Evolutionary conservation across 1,140 invertebrate species (phyloP), one percentile per base, ranked within the genome.

Genomic region (Drosophila seguyi): DNA sequence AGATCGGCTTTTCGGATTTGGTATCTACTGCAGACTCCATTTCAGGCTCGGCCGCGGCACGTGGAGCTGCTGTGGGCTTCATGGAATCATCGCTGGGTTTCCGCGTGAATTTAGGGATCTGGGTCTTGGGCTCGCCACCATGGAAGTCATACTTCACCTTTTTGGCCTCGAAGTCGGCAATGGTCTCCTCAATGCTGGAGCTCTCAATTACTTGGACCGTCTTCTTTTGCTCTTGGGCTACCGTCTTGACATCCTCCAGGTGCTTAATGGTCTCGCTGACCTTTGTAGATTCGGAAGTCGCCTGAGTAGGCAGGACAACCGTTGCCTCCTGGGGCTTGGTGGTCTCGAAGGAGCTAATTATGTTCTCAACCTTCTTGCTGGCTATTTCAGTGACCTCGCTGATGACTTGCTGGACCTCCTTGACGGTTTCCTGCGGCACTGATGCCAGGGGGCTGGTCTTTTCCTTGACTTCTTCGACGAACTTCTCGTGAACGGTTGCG

Each of bases 151-250:
- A 92, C 41, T 78, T 90, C 0, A 92, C 90, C 27, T 92, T 90
- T 27, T 91, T 92, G 16, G 91, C 90, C 45, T 92, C 91, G 8
- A 92, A 92, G 7, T 92, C 91, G 4, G 91, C 90, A 42, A 92
- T 92, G 62, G 90, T 92, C 14, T 92, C 84, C 16, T 92, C 91
- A 34, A 92, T 90, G 38, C 84, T 88, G 13, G 83, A 75, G 44
- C 61, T 91, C 39, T 90, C 88, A 1, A 78, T 50, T 16, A 80
- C 25, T 38, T 83, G 68, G 0, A 81, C 56, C 27, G 68, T 45
- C 48, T 90, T 90, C 2, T 50, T 38, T 22, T 83, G 78, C 58
- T 90, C 87, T 16, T 44, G 55, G 14, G 76, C 27, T 7, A 61
- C 36, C 11, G 72, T 52, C 62, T 91, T 79, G 4, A 50, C 42